Conservation (phyloP, 1,140 invertebrate genomes). For the Aleiodes sp. region DNA sequence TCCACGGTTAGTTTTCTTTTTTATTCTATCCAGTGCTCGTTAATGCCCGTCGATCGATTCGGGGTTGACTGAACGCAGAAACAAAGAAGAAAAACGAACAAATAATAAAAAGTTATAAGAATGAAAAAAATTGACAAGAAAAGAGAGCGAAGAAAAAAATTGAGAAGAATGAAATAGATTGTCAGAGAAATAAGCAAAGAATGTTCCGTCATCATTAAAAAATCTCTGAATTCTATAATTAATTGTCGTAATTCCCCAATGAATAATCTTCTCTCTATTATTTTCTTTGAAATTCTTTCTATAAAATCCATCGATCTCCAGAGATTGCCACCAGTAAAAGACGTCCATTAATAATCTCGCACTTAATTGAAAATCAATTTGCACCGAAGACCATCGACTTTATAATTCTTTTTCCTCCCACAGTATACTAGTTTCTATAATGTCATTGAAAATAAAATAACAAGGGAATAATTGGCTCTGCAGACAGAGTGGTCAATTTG, state of each 20-base stretch:
- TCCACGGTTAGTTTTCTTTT: background rate
- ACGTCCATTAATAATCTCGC: constrained; percentile 26
- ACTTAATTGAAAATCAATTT: constrained; percentile 27
- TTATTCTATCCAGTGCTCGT: constrained; percentile 9
- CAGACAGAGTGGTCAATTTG: constrained; percentile 3
- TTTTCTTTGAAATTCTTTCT: background rate
- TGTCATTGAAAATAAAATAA: constrained; percentile 23
- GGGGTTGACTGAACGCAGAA: background rate
- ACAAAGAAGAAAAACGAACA: background rate
- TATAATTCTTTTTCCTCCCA: constrained; percentile 17
- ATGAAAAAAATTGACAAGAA: background rate
- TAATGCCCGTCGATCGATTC: constrained; percentile 12
- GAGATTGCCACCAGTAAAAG: constrained; percentile 15
- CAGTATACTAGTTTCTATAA: constrained; percentile 4
- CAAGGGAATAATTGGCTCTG: constrained; percentile 17
- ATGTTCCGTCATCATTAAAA: background rate
- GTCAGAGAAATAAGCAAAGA: background rate
- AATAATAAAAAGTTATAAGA: background rate
- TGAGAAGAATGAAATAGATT: no score
- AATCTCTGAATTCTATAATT: background rate
- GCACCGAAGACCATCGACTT: background rate
- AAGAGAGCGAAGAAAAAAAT: no score
- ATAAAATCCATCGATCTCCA: background rate
- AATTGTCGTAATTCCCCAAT: background rate
- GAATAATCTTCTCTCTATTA: background rate